Conservation (phyloP, 2,113 vertebrate genomes). For the Sigmodon hispidus region DNA sequence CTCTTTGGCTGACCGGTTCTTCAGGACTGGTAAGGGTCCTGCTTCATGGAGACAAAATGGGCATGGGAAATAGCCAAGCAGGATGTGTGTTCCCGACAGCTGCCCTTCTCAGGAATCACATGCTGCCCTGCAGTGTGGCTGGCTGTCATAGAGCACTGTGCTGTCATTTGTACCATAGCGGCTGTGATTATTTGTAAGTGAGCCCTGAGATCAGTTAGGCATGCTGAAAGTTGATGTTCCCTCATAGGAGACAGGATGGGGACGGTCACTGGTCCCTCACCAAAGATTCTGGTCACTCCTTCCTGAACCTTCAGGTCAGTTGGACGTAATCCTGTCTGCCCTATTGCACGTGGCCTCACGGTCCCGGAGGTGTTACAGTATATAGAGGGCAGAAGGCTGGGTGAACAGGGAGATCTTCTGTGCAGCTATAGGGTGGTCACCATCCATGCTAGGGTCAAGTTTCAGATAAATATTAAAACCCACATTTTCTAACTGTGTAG, state of each 20-base stretch:
- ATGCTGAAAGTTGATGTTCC: not conserved
- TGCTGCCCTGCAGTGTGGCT: not conserved
- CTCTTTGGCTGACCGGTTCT: not conserved
- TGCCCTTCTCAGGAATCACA: fast-evolving
- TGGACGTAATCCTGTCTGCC: not conserved
- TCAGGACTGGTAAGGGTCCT: not conserved
- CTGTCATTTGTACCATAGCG: not conserved
- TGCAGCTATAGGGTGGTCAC: not conserved
- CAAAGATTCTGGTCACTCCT: not conserved
- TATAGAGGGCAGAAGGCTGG: not conserved
- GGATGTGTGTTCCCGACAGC: not conserved
- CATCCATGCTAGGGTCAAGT: not conserved
- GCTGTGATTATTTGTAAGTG: not conserved
- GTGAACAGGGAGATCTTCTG: not conserved
- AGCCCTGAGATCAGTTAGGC: not conserved
- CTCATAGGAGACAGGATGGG: not conserved
- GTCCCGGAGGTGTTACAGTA: not conserved
- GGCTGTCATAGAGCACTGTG: not conserved
- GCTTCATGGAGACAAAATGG: not conserved
- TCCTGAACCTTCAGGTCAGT: not conserved
- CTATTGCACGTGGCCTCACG: not conserved
- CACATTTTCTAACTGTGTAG: too few species aligned
- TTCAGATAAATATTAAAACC: too few species aligned
- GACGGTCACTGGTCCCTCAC: too few species aligned
- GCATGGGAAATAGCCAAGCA: not conserved